Evolutionary conservation across 2,888 invertebrate genomes (phyloP).

Genomic region (Minunthozetes semirufus): DNA sequence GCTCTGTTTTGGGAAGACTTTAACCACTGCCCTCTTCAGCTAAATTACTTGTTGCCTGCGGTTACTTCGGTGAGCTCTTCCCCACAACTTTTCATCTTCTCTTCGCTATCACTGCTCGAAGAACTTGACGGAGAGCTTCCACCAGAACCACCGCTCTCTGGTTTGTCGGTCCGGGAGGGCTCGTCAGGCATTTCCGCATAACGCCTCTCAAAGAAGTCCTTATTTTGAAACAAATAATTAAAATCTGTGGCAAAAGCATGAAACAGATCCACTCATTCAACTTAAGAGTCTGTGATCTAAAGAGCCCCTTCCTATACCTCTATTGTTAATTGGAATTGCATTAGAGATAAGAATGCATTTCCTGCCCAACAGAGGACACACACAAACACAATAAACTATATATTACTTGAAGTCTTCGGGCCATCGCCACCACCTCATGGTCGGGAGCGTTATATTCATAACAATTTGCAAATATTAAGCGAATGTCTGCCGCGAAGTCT

Average conservation of each 20-base stretch:
- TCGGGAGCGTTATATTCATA: slow-evolving; percentile 98
- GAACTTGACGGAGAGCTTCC: slow-evolving; percentile 40
- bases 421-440: slow-evolving; percentile 98
- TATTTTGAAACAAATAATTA: slow-evolving; percentile 38
- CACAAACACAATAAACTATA: slow-evolving; percentile 41
- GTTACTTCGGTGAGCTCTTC: slow-evolving; percentile 58
- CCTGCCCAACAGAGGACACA: slow-evolving; percentile 27
- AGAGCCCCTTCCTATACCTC: slow-evolving; percentile 28
- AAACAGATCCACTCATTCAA: slow-evolving; percentile 12
- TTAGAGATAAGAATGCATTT: background rate
- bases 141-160: slow-evolving; percentile 39
- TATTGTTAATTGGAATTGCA: slow-evolving; percentile 31
- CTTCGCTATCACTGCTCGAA: slow-evolving; percentile 39
- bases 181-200: slow-evolving; percentile 95
- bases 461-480: slow-evolving; percentile 98
- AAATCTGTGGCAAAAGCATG: slow-evolving; percentile 26
- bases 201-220: slow-evolving; percentile 92
- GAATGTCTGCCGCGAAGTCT: slow-evolving; percentile 91
- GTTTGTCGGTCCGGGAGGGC: slow-evolving; percentile 50
- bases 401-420: slow-evolving; percentile 80
- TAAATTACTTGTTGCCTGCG: slow-evolving; percentile 41
- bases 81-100: slow-evolving; percentile 70
- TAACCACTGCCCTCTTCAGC: slow-evolving; percentile 51
- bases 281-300: slow-evolving; percentile 19
- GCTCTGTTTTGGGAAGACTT: no score